Evolutionary conservation across 1,140 invertebrate genomes (phyloP).

Genomic region (Saccostrea glomerata): DNA sequence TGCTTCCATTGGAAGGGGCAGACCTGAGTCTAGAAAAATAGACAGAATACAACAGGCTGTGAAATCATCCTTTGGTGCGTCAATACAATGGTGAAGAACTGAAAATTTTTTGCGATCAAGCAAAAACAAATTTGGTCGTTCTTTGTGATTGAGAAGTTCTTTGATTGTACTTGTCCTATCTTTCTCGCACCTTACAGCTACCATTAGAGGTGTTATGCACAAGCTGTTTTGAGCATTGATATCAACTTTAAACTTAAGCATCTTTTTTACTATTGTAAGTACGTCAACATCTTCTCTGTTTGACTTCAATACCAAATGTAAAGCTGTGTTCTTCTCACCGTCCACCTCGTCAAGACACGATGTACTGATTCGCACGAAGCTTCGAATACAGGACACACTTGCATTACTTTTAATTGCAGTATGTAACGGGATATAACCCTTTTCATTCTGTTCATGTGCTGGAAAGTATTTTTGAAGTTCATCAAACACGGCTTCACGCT

Average conservation of each 20-base stretch:
- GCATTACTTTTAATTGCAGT: not conserved
- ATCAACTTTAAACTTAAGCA: not conserved
- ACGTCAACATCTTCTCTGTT: not conserved
- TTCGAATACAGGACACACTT: not conserved
- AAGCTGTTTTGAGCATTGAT: not conserved
- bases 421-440: not conserved
- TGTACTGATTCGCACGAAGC: not conserved
- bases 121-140: not conserved
- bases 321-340: not conserved
- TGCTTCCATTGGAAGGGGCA: not conserved
- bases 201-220: not conserved
- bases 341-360: not conserved
- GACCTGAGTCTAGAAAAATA: not conserved
- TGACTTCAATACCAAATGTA: not conserved
- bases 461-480: not conserved
- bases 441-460: not conserved
- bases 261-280: not conserved
- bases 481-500: slow-evolving; percentile 3
- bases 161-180: not conserved
- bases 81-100: not conserved
- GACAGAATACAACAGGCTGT: not conserved
- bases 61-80: not conserved
- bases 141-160: not conserved
- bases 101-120: not conserved
- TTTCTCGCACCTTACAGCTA: not conserved